These are phyloP conservation scores for Heteromyza rotundicornis DNA, from an alignment of 2,888 invertebrate genomes.

Conservation along the genomic window DNA sequence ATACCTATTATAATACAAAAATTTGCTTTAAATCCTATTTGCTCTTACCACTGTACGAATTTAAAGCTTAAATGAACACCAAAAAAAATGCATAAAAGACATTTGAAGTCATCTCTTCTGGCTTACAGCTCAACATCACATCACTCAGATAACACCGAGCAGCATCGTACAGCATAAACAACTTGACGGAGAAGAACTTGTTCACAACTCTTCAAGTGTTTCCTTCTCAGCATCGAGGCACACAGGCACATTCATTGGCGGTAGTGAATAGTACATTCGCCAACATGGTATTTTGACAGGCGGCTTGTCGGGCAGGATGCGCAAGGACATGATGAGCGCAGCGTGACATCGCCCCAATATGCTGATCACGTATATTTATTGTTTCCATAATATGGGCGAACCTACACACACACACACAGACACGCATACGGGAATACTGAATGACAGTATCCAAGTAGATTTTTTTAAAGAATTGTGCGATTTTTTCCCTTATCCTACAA, in stretches of 20 bases:
- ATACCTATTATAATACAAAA: too few relatives aligned
- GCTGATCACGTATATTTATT: conserved; percentile 62
- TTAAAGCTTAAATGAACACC: too few relatives aligned
- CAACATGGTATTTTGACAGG: conserved; percentile 22
- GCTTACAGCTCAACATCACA: neutral
- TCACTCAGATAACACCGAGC: neutral
- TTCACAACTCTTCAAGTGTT: conserved; percentile 36
- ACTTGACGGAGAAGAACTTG: conserved; percentile 9
- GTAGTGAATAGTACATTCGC: too few relatives aligned
- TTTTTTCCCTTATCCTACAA: conserved; percentile 17
- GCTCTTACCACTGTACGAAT: too few relatives aligned
- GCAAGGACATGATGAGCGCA: conserved; percentile 33
- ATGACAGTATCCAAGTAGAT: conserved; percentile 14
- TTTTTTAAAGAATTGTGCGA: conserved; percentile 29
- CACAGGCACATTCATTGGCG: conserved; percentile 28
- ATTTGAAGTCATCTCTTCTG: neutral
- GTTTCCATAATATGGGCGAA: conserved; percentile 60
- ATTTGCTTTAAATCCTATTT: too few relatives aligned
- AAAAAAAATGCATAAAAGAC: too few relatives aligned
- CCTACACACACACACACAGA: too few relatives aligned
- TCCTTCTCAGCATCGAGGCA: conserved; percentile 41
- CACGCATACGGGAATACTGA: neutral
- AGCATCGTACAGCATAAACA: conserved; percentile 12
- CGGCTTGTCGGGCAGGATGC: conserved; percentile 21
- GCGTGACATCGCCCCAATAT: conserved; percentile 47